These are phyloP conservation scores for Lepidotrigona ventralis DNA, from an alignment of 1,140 invertebrate species.

Conservation along the genomic window DNA sequence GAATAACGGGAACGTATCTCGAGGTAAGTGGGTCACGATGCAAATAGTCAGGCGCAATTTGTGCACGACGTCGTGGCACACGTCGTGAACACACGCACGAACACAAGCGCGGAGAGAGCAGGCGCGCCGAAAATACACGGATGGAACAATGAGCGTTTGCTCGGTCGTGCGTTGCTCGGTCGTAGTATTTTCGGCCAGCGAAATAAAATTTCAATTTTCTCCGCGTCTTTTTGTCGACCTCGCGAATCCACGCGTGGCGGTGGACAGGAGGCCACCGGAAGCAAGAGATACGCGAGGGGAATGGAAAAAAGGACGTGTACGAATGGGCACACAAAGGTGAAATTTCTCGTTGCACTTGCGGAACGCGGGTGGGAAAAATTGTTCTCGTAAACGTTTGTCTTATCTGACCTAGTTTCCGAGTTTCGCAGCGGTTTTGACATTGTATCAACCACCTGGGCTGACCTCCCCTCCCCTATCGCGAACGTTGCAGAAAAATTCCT, in stretches of 20 bases:
- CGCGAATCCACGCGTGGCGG: neutral
- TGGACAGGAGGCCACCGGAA: neutral
- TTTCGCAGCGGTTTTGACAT: neutral
- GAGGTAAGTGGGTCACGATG: conserved; percentile 51
- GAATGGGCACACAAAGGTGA: neutral
- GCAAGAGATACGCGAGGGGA: neutral
- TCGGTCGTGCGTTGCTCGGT: conserved; percentile 2
- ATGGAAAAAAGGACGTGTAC: neutral
- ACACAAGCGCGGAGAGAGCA: neutral
- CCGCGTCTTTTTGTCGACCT: neutral
- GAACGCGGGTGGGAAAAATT: neutral
- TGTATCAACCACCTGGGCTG: neutral
- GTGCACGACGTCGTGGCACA: conserved; percentile 12
- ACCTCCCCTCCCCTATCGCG: neutral
- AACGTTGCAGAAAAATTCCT: neutral
- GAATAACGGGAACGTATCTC: conserved; percentile 42
- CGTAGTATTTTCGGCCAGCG: neutral
- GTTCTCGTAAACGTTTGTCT: conserved; percentile 10
- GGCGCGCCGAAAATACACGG: conserved; percentile 38
- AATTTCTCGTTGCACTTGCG: neutral
- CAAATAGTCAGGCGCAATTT: conserved; percentile 46
- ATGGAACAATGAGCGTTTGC: conserved; percentile 29
- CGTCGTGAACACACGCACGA: neutral
- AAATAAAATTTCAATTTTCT: conserved; percentile 28
- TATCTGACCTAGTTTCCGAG: conserved; percentile 5